Evolutionary conservation across 2,797 vertebrate species (phyloP), one percentile per base, ranked within the genome.

Genomic region (Myiotriccus ornatus): DNA sequence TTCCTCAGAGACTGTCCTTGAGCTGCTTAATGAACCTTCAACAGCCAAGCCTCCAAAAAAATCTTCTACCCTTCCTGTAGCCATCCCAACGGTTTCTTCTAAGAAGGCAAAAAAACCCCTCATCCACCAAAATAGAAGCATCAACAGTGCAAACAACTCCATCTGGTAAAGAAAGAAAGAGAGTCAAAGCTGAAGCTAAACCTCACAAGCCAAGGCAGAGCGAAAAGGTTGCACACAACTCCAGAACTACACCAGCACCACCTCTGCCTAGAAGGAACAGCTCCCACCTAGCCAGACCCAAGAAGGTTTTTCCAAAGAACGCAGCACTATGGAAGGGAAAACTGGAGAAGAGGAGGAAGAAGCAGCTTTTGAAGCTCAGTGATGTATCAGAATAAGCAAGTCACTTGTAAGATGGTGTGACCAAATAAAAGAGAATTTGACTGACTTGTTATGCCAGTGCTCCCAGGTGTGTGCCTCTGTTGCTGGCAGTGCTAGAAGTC

Each of bases 1-100:
- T 95, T 95, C 92, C 65, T 39, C 93, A 97, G 98, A 96, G 75
- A 97, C 94, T 9, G 93, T 97, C 79, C 74, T 96, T 89, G 95
- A 97, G 30, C 55, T 97, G 74, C 82, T 96, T 63, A 96, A 95
- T 24, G 68, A 97, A 37, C 49, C 46, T 52, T 64, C 89, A 23
- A 64, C 52, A 76, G 91, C 39, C 50, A 62, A 76, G n/a, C 37
- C 68, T 30, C 46, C 13, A 8, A 77, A 79, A 81, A 96, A 37
- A 30, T n/a, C 69, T 8, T 50, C 87, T 74, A 57, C 3, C 3
- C 25, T 46, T 5, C 76, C 78, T 24, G 56, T 14, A 59, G 65
- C 63, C 24, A 71, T 52, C 14, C 27, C 60, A 70, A 27, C 41
- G 9, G 10, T 44, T 68, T 80, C 52, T 25, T 44, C 85, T 52